Base-by-base conservation (phyloP, 2,888 invertebrate genomes). In the Epirrhoe tristata region DNA sequence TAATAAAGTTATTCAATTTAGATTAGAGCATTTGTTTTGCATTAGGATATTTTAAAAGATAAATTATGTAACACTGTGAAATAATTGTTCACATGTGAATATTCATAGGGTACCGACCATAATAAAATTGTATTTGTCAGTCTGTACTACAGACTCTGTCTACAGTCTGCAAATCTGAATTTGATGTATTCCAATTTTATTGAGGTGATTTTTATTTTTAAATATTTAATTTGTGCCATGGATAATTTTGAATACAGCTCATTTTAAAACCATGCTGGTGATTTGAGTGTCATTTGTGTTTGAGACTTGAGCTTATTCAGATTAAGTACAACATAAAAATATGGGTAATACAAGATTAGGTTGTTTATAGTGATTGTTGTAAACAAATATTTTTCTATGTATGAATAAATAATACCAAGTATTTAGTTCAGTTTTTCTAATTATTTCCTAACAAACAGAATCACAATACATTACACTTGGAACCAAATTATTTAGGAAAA, bases 401-500 rank as follows among this genome's bases (percentile, higher is more conserved):
- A 14, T 14, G 39, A 62, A 60, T 32, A 51, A 56, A 62, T 39
- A 36, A 62, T 50, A 50, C 48, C 36, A 59, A 39, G 36, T 7
- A n/a, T 51, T 58, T 39, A n/a, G 34, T 52, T 36, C n/a, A 52
- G 5, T 32, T 57, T 57, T 39, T 58, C 16, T 58, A 58, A 58
- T 58, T 50, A 36, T 58, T 50, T 50, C 39, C 17, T 34, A 17
- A 53, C 51, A 52, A 12, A 52, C 53, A 36, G 17, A 51, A 24
- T 51, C 17, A 10, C 51, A 51, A 12, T 43, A 43, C 48, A 48
- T 48, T 6, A 48, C 14, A 58, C 16, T 58, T 50, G 24, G 0
- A 46, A 51, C 0, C 12, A 54, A 50, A 14, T 46, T 16, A 91
- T 74, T 85, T 88, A 4, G 95, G 94, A 57, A 94, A 79, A 84